Base-by-base conservation (phyloP, 1,140 invertebrate species). In the Daktulosphaira vitifoliae region DNA sequence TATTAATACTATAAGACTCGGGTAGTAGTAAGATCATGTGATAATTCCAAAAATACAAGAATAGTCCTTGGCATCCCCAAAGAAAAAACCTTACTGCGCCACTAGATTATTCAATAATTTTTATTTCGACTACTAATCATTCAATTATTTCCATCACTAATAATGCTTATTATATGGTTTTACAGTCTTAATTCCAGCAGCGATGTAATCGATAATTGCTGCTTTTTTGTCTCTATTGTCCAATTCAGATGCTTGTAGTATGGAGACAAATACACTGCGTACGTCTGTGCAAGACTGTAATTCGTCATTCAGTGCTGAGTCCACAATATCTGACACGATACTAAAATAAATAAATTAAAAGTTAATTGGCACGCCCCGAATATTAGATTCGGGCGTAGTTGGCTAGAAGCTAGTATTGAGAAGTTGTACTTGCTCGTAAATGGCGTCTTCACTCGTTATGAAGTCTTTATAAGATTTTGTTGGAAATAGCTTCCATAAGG, bases 101-200 rank as follows among this genome's bases (percentile, higher is more conserved):
- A n/a, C n/a, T n/a, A n/a, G n/a, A n/a, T n/a, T n/a, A n/a, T n/a
- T n/a, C n/a, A n/a, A n/a, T n/a, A n/a, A n/a, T n/a, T n/a, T n/a
- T n/a, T n/a, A n/a, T n/a, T n/a, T n/a, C n/a, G n/a, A n/a, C n/a
- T n/a, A n/a, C n/a, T n/a, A n/a, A n/a, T n/a, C n/a, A n/a, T n/a
- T n/a, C n/a, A n/a, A n/a, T n/a, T n/a, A n/a, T n/a, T n/a, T n/a
- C n/a, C n/a, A n/a, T n/a, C n/a, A n/a, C n/a, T n/a, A n/a, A n/a
- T n/a, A n/a, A n/a, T 33, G 11, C 29, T 11, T 5, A 33, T 5
- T 33, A 11, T 33, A 11, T 11, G 29, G 11, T 69, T 74, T 78
- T 73, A 88, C 86, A 69, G 89, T 90, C 74, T 90, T 86, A 73
- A 91, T 90, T 49, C 88, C 89, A 23, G 88, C 87, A 1, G 88